Base-by-base conservation (phyloP, 2,113 vertebrate genomes). In the Vulpes vulpes region DNA sequence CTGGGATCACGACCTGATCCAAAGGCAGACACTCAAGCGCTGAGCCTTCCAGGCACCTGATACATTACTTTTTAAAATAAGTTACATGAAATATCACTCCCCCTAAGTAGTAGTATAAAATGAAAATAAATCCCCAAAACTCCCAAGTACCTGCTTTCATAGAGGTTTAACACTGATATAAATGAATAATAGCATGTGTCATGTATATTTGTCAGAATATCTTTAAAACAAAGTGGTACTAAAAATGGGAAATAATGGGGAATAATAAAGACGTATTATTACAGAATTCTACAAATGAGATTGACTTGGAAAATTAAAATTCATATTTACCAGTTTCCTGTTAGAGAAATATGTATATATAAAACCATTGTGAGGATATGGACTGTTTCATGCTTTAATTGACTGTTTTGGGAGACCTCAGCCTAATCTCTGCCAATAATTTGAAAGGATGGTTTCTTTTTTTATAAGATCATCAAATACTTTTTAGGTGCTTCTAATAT, bases 251-350 rank as follows among this genome's bases (percentile, higher is more conserved):
- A 86, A 49, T 73, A 67, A 35, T 35, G 35, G 35, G 35, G 35
- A 35, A 35, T 35, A 35, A 35, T 87, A 17, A 73, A 80, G 51
- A 65, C 57, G 6, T 73, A 80, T 83, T 23, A 51, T 73, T 89
- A 57, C 11, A 79, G 51, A 94, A 80, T 79, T 83, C 30, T 89
- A 51, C 35, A 94, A 93, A 96, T 97, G 35, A 97, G 98, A 96
- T 85, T 89, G 25, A 91, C 60, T 71, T 60, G 87, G 78, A 98
- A 98, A 95, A 93, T 27, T 95, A 67, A 81, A 38, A 35, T 84
- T 81, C 25, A n/a, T 96, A 82, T 23, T 74, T 83, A 49, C 62
- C 85, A 60, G 51, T 43, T 84, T n/a, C 23, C 80, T 81, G 35
- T 86, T 89, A 43, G 23, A 81, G 82, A 79, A 96, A 55, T 17